Evolutionary conservation across 2,113 vertebrate species (phyloP), one percentile per base, ranked within the genome.

Genomic region (Psophia crepitans): DNA sequence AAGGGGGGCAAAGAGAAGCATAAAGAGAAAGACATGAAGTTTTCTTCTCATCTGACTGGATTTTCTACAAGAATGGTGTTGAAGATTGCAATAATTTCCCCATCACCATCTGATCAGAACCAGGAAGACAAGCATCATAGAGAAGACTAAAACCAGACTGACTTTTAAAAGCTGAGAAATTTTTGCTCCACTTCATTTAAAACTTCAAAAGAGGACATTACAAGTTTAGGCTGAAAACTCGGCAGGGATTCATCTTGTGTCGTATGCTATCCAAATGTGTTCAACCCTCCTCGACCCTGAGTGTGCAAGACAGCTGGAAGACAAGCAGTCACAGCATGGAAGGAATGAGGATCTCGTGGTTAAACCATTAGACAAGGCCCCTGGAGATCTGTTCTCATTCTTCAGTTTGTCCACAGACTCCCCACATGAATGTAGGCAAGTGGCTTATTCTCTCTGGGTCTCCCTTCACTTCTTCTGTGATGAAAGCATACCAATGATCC

Each of bases 241-340:
- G 90, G 49, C 61, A 69, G 30, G 12, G 35, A 21, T 74, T 79
- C 71, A 79, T 43, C 44, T 60, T 46, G 49, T 64, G 54, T 57
- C 8, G 1, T 83, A 43, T 83, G 94, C 13, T 58, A 23, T 37
- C 77, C 87, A 87, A 83, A 93, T 79, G 49, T 58, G 41, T 41
- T 73, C 94, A 87, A 64, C 60, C 53, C 49, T 93, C 26, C 39
- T 87, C 3, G 12, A 74, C 77, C 71, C 71, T 48, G 39, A 87
- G 77, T 53, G 71, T 93, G 71, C 82, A 87, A 48, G 71, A 54
- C 87, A 87, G 77, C 71, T 90, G 71, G 65, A 87, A 83, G 83
- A 20, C 12, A 0, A 87, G 54, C n/a, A 64, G 33, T 73, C 86
- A 73, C 43, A 87, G 82, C 60, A 28, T 32, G 66, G 71, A 58